These are phyloP conservation scores for Psammodynastes pulverulentus DNA, from an alignment of 2,113 vertebrate species.

Conservation along the genomic window DNA sequence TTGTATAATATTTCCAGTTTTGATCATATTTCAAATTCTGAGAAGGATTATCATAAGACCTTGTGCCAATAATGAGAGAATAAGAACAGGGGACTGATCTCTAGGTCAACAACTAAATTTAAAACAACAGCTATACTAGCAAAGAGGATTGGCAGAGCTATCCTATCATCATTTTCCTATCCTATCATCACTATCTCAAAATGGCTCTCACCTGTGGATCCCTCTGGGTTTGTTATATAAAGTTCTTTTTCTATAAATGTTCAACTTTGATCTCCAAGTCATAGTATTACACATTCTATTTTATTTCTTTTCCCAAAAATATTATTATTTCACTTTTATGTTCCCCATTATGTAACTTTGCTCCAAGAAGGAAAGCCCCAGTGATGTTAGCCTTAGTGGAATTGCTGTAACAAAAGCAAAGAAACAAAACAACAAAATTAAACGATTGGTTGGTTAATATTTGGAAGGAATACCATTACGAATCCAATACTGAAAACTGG, in stretches of 20 bases:
- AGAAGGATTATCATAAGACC: slow-evolving; percentile 50
- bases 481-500: neutral
- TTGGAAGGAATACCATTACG: neutral
- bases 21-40: slow-evolving; percentile 31
- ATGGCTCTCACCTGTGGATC: neutral
- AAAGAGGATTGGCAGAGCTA: neutral
- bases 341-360: neutral
- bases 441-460: neutral
- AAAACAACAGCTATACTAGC: neutral
- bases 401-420: neutral
- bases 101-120: neutral
- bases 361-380: neutral
- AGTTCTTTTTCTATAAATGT: neutral
- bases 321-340: neutral
- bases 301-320: too few relatives aligned
- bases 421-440: neutral
- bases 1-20: slow-evolving; percentile 63
- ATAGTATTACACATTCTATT: too few relatives aligned
- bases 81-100: slow-evolving; percentile 44
- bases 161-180: neutral
- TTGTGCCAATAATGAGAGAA: slow-evolving; percentile 47
- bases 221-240: neutral
- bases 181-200: neutral
- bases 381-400: neutral
- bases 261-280: too few relatives aligned